phyloP scores from a whole-genome alignment of 2,113 vertebrate species.

The Erythrocercus mccallii region DNA sequence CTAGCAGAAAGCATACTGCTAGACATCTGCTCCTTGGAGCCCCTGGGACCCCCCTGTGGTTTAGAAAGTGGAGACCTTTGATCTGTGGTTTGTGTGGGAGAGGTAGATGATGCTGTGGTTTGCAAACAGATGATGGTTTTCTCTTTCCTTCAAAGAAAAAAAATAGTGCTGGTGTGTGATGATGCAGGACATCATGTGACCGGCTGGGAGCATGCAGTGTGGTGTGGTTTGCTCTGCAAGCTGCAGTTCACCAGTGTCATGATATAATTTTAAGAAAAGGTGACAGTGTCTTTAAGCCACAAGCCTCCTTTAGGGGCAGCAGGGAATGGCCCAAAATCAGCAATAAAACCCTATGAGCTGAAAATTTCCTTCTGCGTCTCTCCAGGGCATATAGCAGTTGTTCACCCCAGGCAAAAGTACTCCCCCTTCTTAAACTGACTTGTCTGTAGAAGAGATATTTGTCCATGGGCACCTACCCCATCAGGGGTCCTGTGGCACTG shows the following conservation, averaged over 20 bases:
- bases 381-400: neutral
- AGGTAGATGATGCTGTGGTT: constrained; percentile 26
- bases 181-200: neutral
- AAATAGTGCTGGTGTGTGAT: neutral
- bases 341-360: neutral
- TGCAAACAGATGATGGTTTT: neutral
- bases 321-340: neutral
- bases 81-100: constrained; percentile 55
- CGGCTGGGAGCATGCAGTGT: neutral
- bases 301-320: neutral
- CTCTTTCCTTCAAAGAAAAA: neutral
- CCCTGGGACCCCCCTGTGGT: constrained; percentile 16
- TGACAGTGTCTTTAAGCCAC: neutral
- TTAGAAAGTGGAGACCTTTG: constrained; percentile 26
- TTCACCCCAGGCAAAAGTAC: neutral
- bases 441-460: neutral
- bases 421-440: neutral
- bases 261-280: neutral
- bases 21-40: neutral
- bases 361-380: neutral
- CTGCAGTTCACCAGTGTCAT: neutral
- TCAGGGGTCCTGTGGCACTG: neutral
- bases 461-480: neutral
- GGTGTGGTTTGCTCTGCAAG: neutral
- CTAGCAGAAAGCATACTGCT: neutral